phyloP scores from a whole-genome alignment of 1,140 invertebrate species.

The Drosophila pruinosa region DNA sequence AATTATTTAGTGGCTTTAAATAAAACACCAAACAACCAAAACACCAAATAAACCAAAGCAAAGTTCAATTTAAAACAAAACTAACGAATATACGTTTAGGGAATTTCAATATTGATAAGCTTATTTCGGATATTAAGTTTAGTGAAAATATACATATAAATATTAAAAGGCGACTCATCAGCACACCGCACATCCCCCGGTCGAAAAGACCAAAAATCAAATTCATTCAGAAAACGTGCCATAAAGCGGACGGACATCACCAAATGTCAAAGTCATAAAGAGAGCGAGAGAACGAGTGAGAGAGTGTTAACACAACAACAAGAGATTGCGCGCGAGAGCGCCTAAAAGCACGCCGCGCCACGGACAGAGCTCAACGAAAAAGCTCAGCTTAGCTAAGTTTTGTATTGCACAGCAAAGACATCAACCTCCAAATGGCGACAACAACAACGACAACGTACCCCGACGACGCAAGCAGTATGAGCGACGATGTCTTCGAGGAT shows the following conservation, averaged over 20 bases:
- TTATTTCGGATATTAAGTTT: slow-evolving; percentile 49
- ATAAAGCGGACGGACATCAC: slow-evolving; percentile 61
- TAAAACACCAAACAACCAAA: slow-evolving; percentile 70
- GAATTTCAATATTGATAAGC: slow-evolving; percentile 61
- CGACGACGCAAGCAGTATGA: slow-evolving; percentile 86
- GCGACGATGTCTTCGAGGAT: slow-evolving; percentile 91
- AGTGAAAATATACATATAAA: slow-evolving; percentile 53
- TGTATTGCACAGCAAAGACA: slow-evolving; percentile 29
- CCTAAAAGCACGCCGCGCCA: slow-evolving; percentile 34
- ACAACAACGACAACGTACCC: slow-evolving; percentile 29
- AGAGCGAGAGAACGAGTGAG: slow-evolving; percentile 16
- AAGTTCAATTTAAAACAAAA: slow-evolving; percentile 61
- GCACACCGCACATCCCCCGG: slow-evolving; percentile 18
- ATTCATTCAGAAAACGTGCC: slow-evolving; percentile 78
- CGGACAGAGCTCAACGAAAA: not conserved
- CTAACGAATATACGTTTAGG: slow-evolving; percentile 76
- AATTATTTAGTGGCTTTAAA: slow-evolving; percentile 75
- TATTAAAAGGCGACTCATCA: slow-evolving; percentile 43
- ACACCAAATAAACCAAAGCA: slow-evolving; percentile 51
- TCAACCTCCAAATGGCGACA: slow-evolving; percentile 25
- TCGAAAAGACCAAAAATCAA: slow-evolving; percentile 49
- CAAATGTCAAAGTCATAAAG: slow-evolving; percentile 76
- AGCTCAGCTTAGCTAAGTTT: slow-evolving; percentile 29
- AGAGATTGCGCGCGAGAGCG: slow-evolving; percentile 8
- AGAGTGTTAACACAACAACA: not conserved